These are phyloP conservation scores for Pachymerium ferrugineum DNA, from an alignment of 2,888 invertebrate species.

Conservation along the genomic window DNA sequence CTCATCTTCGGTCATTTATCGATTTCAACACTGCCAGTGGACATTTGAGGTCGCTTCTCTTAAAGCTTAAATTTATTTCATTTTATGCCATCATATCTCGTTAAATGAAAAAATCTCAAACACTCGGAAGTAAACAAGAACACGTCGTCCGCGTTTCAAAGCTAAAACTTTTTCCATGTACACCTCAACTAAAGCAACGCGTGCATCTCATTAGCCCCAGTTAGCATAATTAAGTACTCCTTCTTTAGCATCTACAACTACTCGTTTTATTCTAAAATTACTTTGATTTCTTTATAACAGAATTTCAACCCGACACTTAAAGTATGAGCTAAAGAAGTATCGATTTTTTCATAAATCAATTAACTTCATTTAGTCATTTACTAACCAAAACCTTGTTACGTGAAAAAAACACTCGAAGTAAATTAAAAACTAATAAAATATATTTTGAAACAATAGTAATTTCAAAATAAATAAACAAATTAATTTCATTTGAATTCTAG, in stretches of 20 bases:
- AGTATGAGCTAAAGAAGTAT: too few species aligned
- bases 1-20: not conserved
- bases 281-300: too few species aligned
- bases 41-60: not conserved
- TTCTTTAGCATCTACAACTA: too few species aligned
- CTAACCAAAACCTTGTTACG: too few species aligned
- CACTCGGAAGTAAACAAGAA: too few species aligned
- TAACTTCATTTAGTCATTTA: too few species aligned
- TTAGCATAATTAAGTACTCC: conserved; percentile 11
- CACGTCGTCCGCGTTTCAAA: too few species aligned
- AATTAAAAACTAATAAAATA: not conserved
- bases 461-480: conserved; percentile 23
- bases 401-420: not conserved
- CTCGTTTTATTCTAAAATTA: too few species aligned
- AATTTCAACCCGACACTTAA: not conserved
- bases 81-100: not conserved
- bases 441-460: too few species aligned
- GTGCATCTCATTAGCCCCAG: not conserved
- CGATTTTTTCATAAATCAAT: too few species aligned
- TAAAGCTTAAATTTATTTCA: not conserved
- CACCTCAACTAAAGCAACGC: not conserved
- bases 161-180: too few species aligned
- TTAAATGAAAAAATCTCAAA: not conserved
- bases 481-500: not conserved
- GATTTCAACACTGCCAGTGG: not conserved